Evolutionary conservation across 1,140 invertebrate genomes (phyloP), one percentile per base, ranked within the genome.

Genomic region (Physella acuta): DNA sequence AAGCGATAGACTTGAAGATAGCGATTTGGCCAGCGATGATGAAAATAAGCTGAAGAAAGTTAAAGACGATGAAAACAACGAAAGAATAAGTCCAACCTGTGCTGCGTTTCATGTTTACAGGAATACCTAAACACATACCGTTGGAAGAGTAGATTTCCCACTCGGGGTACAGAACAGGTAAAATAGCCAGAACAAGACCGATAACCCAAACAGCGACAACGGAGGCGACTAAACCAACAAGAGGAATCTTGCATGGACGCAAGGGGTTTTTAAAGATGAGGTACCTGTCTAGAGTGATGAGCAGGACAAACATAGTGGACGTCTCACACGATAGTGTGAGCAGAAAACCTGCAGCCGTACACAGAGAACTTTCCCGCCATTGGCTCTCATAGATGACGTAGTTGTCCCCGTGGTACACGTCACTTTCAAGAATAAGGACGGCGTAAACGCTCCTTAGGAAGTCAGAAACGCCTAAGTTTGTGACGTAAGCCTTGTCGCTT

Each of bases 371-470:
- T 0, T 68, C 49, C 44, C 72, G 58, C 81, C 81, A 82, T 3
- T 49, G 11, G 0, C 70, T 31, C 14, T 77, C 78, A 61, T 77
- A 64, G 60, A 68, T 73, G 17, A 77, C 66, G 65, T 82, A 83
- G 31, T 44, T 52, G 8, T 76, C 79, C 34, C 75, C 62, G 31
- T 70, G 70, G 3, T 36, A n/a, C 3, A 31, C 34, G 58, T 73
- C 72, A 11, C 55, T 61, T 28, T 68, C 58, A 14, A 75, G 80
- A 39, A 83, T 81, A 17, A 80, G 75, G 14, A 79, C n/a, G 44
- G 82, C 33, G 58, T 82, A 83, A 0, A 82, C 49, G 2, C 81
- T 80, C 81, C 82, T 83, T 1, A 81, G 61, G 36, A 82, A 73
- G 51, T 83, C 81, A 14, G 80, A 74, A 1, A 77, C 20, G 17